Conservation (phyloP, 2,888 invertebrate species). For the Marasmarcha lunaedactyla region DNA sequence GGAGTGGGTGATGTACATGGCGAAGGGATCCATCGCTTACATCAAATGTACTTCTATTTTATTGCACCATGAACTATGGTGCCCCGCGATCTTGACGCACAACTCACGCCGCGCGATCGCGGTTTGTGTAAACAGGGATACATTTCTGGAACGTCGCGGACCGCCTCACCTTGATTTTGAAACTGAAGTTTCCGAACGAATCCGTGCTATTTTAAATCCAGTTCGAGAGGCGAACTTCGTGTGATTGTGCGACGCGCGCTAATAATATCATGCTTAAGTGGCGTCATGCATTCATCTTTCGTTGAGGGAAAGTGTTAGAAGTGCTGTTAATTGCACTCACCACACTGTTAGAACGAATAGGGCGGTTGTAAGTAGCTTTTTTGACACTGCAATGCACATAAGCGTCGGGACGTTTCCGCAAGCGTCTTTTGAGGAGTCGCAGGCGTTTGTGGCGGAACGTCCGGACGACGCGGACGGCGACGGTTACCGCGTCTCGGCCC, state of each 20-base stretch:
- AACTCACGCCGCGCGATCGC: constrained; percentile 28
- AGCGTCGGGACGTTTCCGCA: constrained; percentile 53
- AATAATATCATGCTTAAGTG: neutral
- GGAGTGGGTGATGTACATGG: constrained; percentile 53
- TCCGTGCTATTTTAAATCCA: constrained; percentile 60
- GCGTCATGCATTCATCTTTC: constrained; percentile 28
- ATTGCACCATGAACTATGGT: constrained; percentile 17
- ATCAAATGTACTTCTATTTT: constrained; percentile 27
- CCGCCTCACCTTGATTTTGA: constrained; percentile 68
- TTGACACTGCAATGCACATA: constrained; percentile 59
- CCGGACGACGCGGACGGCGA: constrained; percentile 40
- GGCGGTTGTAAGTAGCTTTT: constrained; percentile 30
- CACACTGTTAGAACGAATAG: constrained; percentile 53
- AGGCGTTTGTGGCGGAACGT: constrained; percentile 43
- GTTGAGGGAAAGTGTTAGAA: neutral
- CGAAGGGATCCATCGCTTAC: constrained; percentile 49
- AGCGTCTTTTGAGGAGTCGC: constrained; percentile 43
- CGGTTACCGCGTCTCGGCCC: constrained; percentile 57
- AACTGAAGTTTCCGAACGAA: constrained; percentile 47
- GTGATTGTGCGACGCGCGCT: constrained; percentile 37
- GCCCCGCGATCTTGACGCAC: constrained; percentile 37
- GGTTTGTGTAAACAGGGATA: constrained; percentile 38
- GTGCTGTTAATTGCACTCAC: constrained; percentile 58
- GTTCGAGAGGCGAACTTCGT: constrained; percentile 58
- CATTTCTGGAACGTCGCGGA: constrained; percentile 57